Evolutionary conservation across 30 jellyfish, hydroid and myxozoan species (phyloP).

Genomic region (Aurelia coerulea): DNA sequence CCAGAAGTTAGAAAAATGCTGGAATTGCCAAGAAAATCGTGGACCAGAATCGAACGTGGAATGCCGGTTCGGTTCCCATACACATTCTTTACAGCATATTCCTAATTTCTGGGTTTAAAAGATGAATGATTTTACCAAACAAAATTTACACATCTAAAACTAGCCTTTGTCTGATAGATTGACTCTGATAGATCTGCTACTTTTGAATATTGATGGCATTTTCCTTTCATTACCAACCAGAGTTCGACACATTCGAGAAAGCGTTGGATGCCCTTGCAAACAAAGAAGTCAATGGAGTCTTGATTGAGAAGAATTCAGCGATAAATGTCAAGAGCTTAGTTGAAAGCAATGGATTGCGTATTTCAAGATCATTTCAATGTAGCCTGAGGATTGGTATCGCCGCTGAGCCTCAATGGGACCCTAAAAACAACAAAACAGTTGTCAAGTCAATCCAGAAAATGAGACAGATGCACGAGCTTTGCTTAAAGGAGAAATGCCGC

Average conservation of each 20-base stretch:
- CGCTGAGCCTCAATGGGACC: constrained; percentile 25
- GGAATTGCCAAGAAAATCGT: too few species aligned
- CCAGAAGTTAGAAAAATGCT: too few species aligned
- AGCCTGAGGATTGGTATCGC: constrained; percentile 35
- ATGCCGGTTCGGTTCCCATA: too few species aligned
- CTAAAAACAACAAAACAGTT: constrained; percentile 6
- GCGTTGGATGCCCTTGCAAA: constrained; percentile 28
- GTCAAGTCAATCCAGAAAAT: constrained; percentile 6
- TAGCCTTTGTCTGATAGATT: too few species aligned
- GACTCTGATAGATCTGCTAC: too few species aligned
- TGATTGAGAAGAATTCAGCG: constrained; percentile 45
- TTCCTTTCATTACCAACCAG: background rate
- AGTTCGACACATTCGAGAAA: constrained; percentile 21
- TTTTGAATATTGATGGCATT: background rate
- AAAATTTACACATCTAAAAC: too few species aligned
- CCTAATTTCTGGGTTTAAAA: too few species aligned
- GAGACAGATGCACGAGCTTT: background rate
- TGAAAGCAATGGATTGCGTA: constrained; percentile 32
- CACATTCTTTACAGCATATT: too few species aligned
- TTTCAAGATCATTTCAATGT: constrained; percentile 49
- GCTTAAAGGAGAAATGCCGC: constrained; percentile 22
- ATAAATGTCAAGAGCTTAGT: background rate
- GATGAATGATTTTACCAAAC: too few species aligned
- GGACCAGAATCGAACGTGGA: too few species aligned
- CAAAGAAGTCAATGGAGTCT: constrained; percentile 42